Evolutionary conservation across 1,140 invertebrate genomes (phyloP), one percentile per base, ranked within the genome.

Genomic region (Luehdorfia chinensis): DNA sequence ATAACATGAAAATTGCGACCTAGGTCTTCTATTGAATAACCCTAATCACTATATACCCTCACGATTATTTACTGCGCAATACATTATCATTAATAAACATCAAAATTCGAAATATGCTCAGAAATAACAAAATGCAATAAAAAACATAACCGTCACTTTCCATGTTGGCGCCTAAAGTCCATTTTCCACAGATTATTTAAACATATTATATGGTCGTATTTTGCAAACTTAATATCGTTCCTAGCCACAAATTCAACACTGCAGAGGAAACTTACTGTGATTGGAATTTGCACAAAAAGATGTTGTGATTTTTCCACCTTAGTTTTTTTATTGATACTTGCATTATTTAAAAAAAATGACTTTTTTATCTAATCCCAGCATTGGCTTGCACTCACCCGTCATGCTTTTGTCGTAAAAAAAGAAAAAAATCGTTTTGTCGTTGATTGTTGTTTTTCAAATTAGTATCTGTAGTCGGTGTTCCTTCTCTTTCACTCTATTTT

Each of bases 391-490:
- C 80, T 77, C 54, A 74, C 73, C 62, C 47, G 31, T 75, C 69
- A 77, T 79, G 78, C 77, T 84, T 80, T 61, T 62, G 60, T 77
- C 65, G 62, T 64, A 64, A 63, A 21, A 47, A 50, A 46, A 59
- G 57, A 62, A 50, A 61, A 51, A 57, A 55, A 59, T 67, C 71
- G 60, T 59, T 45, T 66, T 59, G n/a, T n/a, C n/a, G n/a, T 66
- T 69, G 66, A 55, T 69, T 63, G 64, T 66, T 72, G 66, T 77
- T 74, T 59, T 65, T 66, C 51, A 51, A 51, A 57, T 61, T 65
- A 73, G 57, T 68, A 55, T 71, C 45, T 73, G 77, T 86, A 84
- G 83, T 84, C 78, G 73, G 83, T 86, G 83, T 86, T 86, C 83
- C 63, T 86, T 86, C 83, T 86, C 83, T 86, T 84, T 84, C 59